Percentiles rank a stretch among this genome's conserved stretches.
phyloP scores from a whole-genome alignment of 2,888 invertebrate genomes.

The Orthosia incerta region DNA sequence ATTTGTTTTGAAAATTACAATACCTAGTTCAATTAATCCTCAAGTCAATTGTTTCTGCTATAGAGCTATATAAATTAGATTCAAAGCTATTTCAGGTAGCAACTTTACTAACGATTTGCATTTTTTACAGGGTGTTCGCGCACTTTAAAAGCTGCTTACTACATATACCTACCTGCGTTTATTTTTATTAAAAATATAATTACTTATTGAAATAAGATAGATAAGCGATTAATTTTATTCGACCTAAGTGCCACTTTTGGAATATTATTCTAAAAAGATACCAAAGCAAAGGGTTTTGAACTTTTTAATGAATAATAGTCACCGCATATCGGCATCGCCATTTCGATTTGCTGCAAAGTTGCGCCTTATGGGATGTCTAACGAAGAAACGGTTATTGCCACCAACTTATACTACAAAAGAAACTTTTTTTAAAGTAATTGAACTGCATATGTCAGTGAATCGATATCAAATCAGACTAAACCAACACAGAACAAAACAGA shows the following conservation, averaged over 20 bases:
- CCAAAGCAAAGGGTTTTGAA: slow-evolving; percentile 47
- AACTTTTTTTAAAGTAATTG: no score
- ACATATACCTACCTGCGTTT: slow-evolving; percentile 61
- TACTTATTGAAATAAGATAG: slow-evolving; percentile 60
- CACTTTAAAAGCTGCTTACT: slow-evolving; percentile 75
- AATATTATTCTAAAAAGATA: slow-evolving; percentile 65
- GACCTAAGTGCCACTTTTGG: slow-evolving; percentile 77
- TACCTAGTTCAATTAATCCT: slow-evolving; percentile 20
- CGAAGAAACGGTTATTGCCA: no score
- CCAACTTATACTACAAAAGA: no score
- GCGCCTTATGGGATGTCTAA: no score
- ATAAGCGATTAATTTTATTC: slow-evolving; percentile 68
- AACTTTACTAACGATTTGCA: slow-evolving; percentile 36
- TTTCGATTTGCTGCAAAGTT: background rate
- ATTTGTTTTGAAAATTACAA: slow-evolving; percentile 26
- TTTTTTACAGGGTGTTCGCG: slow-evolving; percentile 84
- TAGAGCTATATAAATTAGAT: background rate
- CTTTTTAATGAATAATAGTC: background rate
- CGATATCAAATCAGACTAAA: no score
- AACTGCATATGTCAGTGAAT: no score
- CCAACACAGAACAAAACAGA: no score
- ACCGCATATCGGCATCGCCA: background rate
- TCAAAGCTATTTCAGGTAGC: background rate
- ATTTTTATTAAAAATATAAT: slow-evolving; percentile 59
- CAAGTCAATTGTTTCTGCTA: background rate